phyloP scores from a whole-genome alignment of 2,113 vertebrate genomes.

The Pipa parva region DNA sequence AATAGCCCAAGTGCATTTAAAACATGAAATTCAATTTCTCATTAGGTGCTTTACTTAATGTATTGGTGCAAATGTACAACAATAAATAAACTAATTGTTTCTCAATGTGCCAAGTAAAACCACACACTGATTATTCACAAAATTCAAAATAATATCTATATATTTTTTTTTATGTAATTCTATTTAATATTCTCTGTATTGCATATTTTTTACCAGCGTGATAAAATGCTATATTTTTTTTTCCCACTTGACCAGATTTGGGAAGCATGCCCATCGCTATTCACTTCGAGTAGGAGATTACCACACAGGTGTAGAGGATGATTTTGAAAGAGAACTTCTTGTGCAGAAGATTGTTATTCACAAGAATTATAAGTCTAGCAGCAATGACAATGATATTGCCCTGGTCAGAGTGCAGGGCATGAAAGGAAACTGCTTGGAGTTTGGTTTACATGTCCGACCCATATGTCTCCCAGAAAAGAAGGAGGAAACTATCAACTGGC shows the following conservation, averaged over 20 bases:
- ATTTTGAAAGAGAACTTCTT: constrained; percentile 65
- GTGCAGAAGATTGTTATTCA: constrained; percentile 74
- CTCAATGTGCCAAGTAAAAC: no score
- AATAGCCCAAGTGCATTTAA: no score
- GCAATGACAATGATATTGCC: constrained; percentile 82
- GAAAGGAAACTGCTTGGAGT: constrained; percentile 74
- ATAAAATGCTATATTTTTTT: constrained; percentile 3
- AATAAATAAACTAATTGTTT: no score
- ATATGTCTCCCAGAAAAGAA: constrained; percentile 70
- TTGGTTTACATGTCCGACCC: constrained; percentile 70
- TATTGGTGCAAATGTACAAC: no score
- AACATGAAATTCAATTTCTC: no score
- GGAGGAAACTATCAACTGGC: constrained; percentile 49
- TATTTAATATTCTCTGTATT: no score
- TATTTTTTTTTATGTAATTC: no score
- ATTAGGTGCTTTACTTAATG: no score
- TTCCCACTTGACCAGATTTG: constrained; percentile 62
- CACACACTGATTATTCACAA: no score
- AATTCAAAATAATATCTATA: no score
- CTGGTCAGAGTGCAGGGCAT: constrained; percentile 71
- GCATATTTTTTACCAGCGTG: background rate
- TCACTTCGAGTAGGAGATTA: constrained; percentile 76
- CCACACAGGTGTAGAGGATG: constrained; percentile 75
- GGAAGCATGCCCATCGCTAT: constrained; percentile 66
- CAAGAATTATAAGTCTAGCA: constrained; percentile 76